phyloP scores from a whole-genome alignment of 1,140 invertebrate species.

The Apis cerana region DNA sequence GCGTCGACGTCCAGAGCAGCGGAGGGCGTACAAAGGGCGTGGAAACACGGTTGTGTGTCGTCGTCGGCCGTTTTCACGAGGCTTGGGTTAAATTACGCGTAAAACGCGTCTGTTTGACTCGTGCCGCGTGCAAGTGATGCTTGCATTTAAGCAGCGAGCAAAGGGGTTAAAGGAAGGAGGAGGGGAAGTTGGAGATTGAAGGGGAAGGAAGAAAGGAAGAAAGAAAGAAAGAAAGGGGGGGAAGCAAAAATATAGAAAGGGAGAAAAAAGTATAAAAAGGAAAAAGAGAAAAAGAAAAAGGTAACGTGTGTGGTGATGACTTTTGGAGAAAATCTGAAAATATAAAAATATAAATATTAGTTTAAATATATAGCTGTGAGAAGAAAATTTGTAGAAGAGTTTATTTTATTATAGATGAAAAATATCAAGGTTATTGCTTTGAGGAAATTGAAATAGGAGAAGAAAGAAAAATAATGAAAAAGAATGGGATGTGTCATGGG shows the following conservation, averaged over 20 bases:
- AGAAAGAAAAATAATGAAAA: too few species aligned
- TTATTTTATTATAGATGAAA: too few species aligned
- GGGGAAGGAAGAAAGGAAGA: background rate
- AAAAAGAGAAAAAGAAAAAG: background rate
- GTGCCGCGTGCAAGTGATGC: background rate
- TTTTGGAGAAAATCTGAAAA: too few species aligned
- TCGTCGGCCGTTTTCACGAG: background rate
- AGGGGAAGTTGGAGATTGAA: background rate
- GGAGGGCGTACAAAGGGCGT: background rate
- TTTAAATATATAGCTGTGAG: too few species aligned
- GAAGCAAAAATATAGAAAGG: background rate
- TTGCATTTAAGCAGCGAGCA: background rate
- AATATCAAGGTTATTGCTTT: too few species aligned
- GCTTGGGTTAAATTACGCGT: constrained; percentile 31
- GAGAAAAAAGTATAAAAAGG: too few species aligned
- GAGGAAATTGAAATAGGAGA: too few species aligned
- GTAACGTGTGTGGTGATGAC: too few species aligned
- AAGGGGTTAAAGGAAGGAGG: background rate
- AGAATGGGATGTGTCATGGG: too few species aligned
- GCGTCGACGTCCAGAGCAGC: background rate
- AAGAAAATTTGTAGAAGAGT: too few species aligned
- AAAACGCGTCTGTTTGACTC: constrained; percentile 4
- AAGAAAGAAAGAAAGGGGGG: background rate
- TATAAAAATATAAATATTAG: too few species aligned
- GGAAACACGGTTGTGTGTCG: too few species aligned